Evolutionary conservation across 2,888 invertebrate species (phyloP).

Genomic region (Diplazon laetatorius): DNA sequence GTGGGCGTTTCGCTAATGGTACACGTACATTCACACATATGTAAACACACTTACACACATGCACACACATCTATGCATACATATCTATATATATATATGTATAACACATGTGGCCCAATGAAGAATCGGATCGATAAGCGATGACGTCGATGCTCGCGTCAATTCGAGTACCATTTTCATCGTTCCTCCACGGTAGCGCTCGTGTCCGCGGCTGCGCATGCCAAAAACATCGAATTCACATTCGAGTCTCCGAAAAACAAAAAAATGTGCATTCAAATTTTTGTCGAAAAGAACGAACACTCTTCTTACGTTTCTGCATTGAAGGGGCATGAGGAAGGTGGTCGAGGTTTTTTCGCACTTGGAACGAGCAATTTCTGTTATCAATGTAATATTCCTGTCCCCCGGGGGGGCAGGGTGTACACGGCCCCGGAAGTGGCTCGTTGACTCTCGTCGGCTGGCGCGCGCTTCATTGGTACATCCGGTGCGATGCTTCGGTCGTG

Average conservation of each 20-base stretch:
- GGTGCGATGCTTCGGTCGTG: slow-evolving; percentile 75
- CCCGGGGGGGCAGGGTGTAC: slow-evolving; percentile 69
- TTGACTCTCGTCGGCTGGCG: slow-evolving; percentile 76
- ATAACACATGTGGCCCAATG: slow-evolving; percentile 64
- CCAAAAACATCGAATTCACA: slow-evolving; percentile 25
- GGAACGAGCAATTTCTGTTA: slow-evolving; percentile 76
- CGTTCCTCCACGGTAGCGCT: slow-evolving; percentile 29
- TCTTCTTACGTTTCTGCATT: no score
- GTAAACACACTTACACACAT: no score
- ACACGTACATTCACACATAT: slow-evolving; percentile 58
- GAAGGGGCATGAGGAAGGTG: background rate
- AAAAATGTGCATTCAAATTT: no score
- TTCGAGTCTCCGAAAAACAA: no score
- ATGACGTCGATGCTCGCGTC: slow-evolving; percentile 55
- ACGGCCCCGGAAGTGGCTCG: slow-evolving; percentile 80
- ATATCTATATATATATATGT: no score
- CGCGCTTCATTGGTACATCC: slow-evolving; percentile 81
- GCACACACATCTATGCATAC: no score
- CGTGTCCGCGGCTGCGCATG: background rate
- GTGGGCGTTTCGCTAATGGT: slow-evolving; percentile 64
- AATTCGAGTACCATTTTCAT: slow-evolving; percentile 49
- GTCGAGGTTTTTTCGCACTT: slow-evolving; percentile 60
- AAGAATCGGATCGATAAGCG: slow-evolving; percentile 62
- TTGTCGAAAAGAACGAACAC: slow-evolving; percentile 34
- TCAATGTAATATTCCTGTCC: slow-evolving; percentile 79